Base-by-base conservation (phyloP, 2,797 vertebrate species). In the Peromyscus aztecus region DNA sequence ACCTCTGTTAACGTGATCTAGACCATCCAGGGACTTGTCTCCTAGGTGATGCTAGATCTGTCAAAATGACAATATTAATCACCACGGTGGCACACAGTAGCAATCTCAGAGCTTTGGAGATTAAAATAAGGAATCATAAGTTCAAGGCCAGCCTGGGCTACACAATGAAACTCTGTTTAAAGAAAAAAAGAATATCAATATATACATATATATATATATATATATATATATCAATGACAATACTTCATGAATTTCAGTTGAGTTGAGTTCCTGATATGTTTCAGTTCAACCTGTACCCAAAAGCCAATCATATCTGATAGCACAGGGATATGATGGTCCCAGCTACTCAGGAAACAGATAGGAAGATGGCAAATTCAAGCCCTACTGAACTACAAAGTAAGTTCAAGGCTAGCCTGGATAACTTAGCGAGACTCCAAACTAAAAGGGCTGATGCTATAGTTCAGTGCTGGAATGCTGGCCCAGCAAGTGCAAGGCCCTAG, bases 191-290 rank as follows among this genome's bases (percentile, higher is more conserved):
- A 65, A 24, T 52, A 52, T 34, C 29, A 49, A 49, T 11, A 27
- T 19, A 52, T 19, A 34, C 31, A 55, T 57, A 76, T 14, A 46
- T 7, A 78, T 4, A 52, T 2, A 34, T 6, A 78, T 4, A 52
- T 2, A 34, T 6, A 77, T 34, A 10, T 52, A 75, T 19, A 23
- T 61, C 46, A 52, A 49, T 78, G 29, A 4, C 49, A 80, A 80
- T 55, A 80, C 63, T 81, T 94, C 24, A 63, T 86, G 59, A 63
- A 71, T 96, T 95, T 91, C 83, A 46, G 14, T 52, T 49, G 31
- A 46, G 19, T 52, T 49, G 27, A 80, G 65, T 71, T 76, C 67
- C 27, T 89, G 55, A 52, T 17, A n/a, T 76, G 94, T 94, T 76
- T 69, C 19, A 57, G 12, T 16, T 34, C 57, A 76, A 43, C 34